Base-by-base conservation (phyloP, 1,140 invertebrate species). In the Dendroctonus valens region DNA sequence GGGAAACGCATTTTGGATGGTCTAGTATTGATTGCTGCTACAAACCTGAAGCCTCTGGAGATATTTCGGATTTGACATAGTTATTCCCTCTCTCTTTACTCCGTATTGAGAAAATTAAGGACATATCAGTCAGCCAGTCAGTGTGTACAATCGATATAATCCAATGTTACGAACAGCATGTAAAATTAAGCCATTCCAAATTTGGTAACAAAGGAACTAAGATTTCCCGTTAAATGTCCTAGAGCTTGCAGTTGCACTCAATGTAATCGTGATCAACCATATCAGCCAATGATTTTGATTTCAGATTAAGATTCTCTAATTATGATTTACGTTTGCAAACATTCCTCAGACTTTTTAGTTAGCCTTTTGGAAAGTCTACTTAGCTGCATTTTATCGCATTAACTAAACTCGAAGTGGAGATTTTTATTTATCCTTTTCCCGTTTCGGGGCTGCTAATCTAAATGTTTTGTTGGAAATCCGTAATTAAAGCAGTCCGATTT, bases 401-500 rank as follows among this genome's bases (percentile, higher is more conserved):
- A 39, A 12, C 37, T 39, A 37, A 54, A 39, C 52, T 54, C 52
- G 37, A 37, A 11, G 12, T 39, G 3, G 7, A 38, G 52, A 54
- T 9, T 54, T 37, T 39, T 54, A 11, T 41, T 57, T 41, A 41
- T 41, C 40, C 9, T 49, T 52, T 59, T 61, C 49, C 26, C 59
- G 12, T 61, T 61, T 12, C 49, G n/a, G n/a, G n/a, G 48, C 50
- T 41, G 59, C 59, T 61, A 61, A 61, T 61, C 52, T 61, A 61
- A 61, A 61, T 61, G 49, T 61, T 61, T 61, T 61, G 59, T 61
- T 52, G 12, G 39, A 52, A 61, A 61, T 61, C 59, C 39, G 59
- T 61, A 61, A 61, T 61, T 61, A 61, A 52, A 61, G 12, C 49
- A 41, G 46, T 39, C 52, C 53, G 38, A n/a, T 37, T 12, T 9